phyloP scores from a whole-genome alignment of 2,113 vertebrate species.

The Etheostoma spectabile region DNA sequence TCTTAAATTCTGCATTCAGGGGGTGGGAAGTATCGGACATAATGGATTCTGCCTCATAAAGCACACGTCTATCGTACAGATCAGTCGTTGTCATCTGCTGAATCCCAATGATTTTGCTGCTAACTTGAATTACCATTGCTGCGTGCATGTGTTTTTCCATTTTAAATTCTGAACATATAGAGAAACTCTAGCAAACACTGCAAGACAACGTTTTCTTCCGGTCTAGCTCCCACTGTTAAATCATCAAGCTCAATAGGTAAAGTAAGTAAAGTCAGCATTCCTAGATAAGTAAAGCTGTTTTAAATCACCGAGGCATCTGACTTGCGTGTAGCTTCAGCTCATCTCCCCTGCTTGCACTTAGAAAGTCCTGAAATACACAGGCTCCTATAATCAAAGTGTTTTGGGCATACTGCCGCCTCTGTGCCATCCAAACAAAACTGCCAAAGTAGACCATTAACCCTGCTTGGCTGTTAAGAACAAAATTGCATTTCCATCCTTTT shows the following conservation, averaged over 20 bases:
- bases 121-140: too few species aligned
- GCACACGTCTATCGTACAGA: too few species aligned
- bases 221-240: background rate
- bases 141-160: background rate
- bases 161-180: background rate
- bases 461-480: constrained; percentile 22
- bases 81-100: too few species aligned
- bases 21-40: too few species aligned
- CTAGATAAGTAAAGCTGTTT: background rate
- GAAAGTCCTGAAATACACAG: constrained; percentile 29
- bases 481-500: constrained; percentile 36
- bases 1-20: too few species aligned
- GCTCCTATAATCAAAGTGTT: constrained; percentile 29
- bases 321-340: background rate
- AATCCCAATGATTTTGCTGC: too few species aligned
- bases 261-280: background rate
- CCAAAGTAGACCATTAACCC: constrained; percentile 42
- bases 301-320: constrained; percentile 13
- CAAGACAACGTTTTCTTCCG: constrained; percentile 4
- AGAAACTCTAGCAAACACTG: background rate
- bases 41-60: too few species aligned
- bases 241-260: background rate
- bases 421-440: constrained; percentile 36
- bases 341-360: constrained; percentile 10
- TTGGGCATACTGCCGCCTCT: constrained; percentile 13